A percentile compares a stretch with the other conserved stretches of the same genome.
Conservation (phyloP, 1,140 invertebrate species). For the Eumeta japonica region DNA sequence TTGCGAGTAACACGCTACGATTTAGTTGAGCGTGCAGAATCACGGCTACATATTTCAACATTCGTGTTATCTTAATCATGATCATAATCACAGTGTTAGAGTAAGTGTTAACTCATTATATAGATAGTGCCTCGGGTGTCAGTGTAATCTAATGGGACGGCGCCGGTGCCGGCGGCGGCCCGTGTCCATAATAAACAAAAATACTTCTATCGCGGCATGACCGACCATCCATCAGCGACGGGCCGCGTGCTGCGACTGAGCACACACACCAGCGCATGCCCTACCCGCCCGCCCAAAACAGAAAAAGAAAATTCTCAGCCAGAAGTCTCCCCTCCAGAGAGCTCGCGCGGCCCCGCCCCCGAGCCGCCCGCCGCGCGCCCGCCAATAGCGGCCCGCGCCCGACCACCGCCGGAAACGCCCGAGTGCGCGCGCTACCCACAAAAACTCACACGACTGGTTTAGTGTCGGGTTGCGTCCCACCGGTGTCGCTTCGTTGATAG, state of each 20-base stretch:
- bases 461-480: constrained; percentile 54
- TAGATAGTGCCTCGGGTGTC: no score
- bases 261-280: constrained; percentile 38
- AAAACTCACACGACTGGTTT: constrained; percentile 52
- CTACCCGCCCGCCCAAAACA: constrained; percentile 42
- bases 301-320: constrained; percentile 52
- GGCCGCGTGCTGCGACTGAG: constrained; percentile 32
- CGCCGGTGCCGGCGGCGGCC: no score
- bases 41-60: no score
- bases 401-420: constrained; percentile 29
- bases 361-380: constrained; percentile 15
- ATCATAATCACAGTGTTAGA: no score
- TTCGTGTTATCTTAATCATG: no score
- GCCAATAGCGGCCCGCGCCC: constrained; percentile 20
- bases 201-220: constrained; percentile 5
- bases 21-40: no score
- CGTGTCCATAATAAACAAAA: constrained; percentile 7
- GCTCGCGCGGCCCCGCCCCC: constrained; percentile 25
- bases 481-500: constrained; percentile 48
- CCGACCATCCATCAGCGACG: constrained; percentile 35
- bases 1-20: no score
- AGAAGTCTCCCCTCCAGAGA: constrained; percentile 37
- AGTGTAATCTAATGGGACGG: no score
- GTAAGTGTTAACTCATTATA: no score
- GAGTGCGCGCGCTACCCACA: constrained; percentile 43